A percentile compares a stretch with the other conserved stretches of the same genome.
Conservation (phyloP, 2,888 invertebrate genomes). For the Adineta ricciae region DNA sequence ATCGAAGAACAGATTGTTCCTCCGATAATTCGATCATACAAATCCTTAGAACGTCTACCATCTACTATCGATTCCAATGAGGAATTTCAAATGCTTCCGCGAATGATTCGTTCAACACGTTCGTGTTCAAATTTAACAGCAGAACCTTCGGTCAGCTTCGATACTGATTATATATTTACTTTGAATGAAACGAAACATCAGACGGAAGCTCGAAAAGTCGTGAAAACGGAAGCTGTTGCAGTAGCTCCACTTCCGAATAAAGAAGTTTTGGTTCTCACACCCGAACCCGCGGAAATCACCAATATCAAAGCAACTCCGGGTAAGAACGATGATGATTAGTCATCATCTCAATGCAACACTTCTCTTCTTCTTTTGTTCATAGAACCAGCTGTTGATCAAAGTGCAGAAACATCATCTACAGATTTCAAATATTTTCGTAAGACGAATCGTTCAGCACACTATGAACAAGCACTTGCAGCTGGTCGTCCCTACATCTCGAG, state of each 20-base stretch:
- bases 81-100: background rate
- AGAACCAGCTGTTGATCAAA: background rate
- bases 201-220: background rate
- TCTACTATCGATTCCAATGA: background rate
- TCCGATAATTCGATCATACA: background rate
- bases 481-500: background rate
- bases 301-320: background rate
- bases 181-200: constrained; percentile 14
- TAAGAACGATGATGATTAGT: background rate
- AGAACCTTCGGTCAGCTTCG: background rate
- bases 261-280: background rate
- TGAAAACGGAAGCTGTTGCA: background rate
- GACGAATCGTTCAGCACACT: background rate
- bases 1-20: background rate
- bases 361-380: too few species aligned
- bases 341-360: too few species aligned
- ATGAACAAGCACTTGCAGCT: background rate
- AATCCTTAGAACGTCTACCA: constrained; percentile 13
- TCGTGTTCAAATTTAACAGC: background rate
- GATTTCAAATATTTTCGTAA: constrained; percentile 2
- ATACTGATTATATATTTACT: background rate
- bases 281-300: background rate
- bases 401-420: background rate
- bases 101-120: background rate
- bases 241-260: background rate